Conservation (phyloP, 2,113 vertebrate species). For the Labeo rohita region DNA sequence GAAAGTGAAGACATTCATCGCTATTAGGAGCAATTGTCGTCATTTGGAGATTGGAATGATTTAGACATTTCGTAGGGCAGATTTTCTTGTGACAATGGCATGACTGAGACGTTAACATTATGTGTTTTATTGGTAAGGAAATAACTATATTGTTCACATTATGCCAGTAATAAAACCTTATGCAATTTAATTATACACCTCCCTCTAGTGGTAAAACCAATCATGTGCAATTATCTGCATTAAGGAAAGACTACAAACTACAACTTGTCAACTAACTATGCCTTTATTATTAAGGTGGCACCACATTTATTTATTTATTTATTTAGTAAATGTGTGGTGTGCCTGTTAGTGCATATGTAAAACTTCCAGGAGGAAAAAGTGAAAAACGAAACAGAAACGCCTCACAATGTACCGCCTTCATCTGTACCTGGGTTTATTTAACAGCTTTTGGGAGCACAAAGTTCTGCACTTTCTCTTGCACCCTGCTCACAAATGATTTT, state of each 20-base stretch:
- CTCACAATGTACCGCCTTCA: neutral
- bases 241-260: neutral
- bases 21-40: neutral
- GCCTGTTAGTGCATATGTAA: neutral
- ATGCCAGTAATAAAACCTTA: neutral
- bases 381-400: neutral
- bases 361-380: neutral
- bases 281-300: neutral
- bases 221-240: neutral
- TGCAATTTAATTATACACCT: neutral
- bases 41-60: neutral
- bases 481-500: neutral
- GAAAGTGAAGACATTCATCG: constrained; percentile 1
- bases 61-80: neutral
- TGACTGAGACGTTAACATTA: neutral
- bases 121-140: neutral
- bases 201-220: neutral
- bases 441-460: constrained; percentile 1
- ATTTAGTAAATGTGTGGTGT: neutral
- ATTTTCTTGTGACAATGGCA: constrained; percentile 19
- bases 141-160: neutral
- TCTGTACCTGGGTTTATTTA: constrained; percentile 4
- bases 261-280: neutral
- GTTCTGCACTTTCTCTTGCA: neutral
- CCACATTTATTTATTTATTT: neutral